Conservation (phyloP, 2,888 invertebrate species). For the Oscheius myriophilus region DNA sequence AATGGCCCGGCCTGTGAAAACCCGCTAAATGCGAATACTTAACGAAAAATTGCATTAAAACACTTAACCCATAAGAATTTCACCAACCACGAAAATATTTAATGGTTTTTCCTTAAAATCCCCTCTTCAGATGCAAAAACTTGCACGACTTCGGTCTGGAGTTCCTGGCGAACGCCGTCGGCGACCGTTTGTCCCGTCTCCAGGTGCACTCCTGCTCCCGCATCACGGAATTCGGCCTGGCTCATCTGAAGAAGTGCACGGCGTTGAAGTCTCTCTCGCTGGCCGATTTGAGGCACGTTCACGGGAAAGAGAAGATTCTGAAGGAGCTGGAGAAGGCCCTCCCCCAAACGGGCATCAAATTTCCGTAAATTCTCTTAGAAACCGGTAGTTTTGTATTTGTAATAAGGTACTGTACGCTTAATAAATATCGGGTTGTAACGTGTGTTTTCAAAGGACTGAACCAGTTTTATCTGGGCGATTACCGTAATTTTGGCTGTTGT, state of each 20-base stretch:
- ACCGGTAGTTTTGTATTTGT: too few relatives aligned
- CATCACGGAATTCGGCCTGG: conserved; percentile 60
- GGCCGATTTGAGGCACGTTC: conserved; percentile 51
- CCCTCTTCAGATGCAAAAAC: conserved; percentile 52
- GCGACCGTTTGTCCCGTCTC: conserved; percentile 43
- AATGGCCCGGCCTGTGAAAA: too few relatives aligned
- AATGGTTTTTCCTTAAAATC: conserved; percentile 37
- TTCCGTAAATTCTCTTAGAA: background rate
- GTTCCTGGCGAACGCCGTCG: conserved; percentile 58
- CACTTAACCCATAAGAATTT: too few relatives aligned
- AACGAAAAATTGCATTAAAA: too few relatives aligned
- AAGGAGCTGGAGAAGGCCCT: conserved; percentile 45
- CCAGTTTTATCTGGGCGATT: too few relatives aligned
- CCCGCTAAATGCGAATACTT: too few relatives aligned
- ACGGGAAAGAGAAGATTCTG: conserved; percentile 49
- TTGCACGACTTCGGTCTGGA: conserved; percentile 61
- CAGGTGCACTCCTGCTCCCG: conserved; percentile 54
- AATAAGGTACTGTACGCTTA: too few relatives aligned
- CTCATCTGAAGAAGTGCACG: conserved; percentile 51
- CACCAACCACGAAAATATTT: conserved; percentile 34
- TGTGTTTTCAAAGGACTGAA: too few relatives aligned
- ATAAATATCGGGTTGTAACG: too few relatives aligned
- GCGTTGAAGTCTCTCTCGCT: conserved; percentile 44
- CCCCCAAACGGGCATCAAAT: conserved; percentile 50
- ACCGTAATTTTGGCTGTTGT: too few relatives aligned